phyloP scores from a whole-genome alignment of 2,888 invertebrate species.

The Ctenicera cuprea region DNA sequence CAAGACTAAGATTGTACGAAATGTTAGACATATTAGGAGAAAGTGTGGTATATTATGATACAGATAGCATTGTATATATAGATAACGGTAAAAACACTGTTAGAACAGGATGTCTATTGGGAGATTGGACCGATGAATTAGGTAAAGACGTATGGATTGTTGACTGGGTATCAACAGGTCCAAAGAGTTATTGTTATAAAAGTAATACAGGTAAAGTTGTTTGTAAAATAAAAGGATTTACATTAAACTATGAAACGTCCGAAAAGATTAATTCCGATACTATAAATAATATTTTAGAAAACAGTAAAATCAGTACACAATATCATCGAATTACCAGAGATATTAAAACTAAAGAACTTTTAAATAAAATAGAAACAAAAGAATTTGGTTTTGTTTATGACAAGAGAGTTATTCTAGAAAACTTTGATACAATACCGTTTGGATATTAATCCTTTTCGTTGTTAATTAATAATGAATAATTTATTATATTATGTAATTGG shows the following conservation, averaged over 20 bases:
- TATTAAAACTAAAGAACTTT: constrained; percentile 9
- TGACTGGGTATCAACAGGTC: constrained; percentile 49
- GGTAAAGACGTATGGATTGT: constrained; percentile 45
- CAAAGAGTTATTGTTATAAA: constrained; percentile 14
- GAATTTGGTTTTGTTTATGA: too few relatives aligned
- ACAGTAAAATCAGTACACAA: constrained; percentile 16
- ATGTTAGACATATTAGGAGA: constrained; percentile 51
- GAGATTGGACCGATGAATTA: constrained; percentile 49
- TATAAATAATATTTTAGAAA: too few relatives aligned
- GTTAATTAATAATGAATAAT: too few relatives aligned
- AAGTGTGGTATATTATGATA: constrained; percentile 48
- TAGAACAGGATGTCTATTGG: constrained; percentile 45
- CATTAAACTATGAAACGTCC: too few relatives aligned
- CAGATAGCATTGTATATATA: constrained; percentile 46
- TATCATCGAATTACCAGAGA: constrained; percentile 22
- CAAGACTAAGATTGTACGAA: constrained; percentile 47
- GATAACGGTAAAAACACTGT: constrained; percentile 47
- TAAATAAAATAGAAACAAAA: constrained; percentile 14
- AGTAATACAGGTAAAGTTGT: too few relatives aligned
- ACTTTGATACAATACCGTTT: too few relatives aligned
- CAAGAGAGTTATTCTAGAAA: constrained; percentile 1
- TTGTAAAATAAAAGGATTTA: too few relatives aligned
- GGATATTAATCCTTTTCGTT: too few relatives aligned
- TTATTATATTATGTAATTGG: too few relatives aligned
- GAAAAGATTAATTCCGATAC: too few relatives aligned